Base-by-base conservation (phyloP, 2,797 vertebrate genomes). In the Serranus cabrilla region DNA sequence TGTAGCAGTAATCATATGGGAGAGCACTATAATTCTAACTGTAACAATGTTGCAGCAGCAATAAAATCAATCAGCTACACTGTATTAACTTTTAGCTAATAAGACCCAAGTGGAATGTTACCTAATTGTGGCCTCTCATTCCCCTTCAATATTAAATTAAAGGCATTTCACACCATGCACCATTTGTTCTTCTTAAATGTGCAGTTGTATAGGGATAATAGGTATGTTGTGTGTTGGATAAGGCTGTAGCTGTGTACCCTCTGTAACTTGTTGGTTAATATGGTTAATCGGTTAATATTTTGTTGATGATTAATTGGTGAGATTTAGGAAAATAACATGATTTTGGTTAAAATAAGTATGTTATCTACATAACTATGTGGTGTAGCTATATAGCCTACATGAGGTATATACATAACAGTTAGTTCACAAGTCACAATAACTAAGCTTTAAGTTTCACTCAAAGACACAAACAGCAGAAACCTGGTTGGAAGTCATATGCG, bases 211-310 rank as follows among this genome's bases (percentile, higher is more conserved):
- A 51, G 10, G 14, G 3, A 31, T 31, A 31, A 31, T 3, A 31
- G 45, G 10, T 66, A 14, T 39, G 12, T 43, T 11, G 5, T 49
- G 16, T 7, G 7, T 64, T 71, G 43, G 20, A 18, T 59, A 18
- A 54, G n/a, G 2, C 21, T 69, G 39, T 23, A 49, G 23, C 57
- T 56, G 18, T 54, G 27, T 31, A 31, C 3, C 27, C 27, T 25
- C 57, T 56, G 37, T 25, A 51, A 7, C 71, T 72, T n/a, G 21
- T 37, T 42, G 7, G 2, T 51, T 31, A 56, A 46, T 46, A 43
- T 50, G 13, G 0, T 3, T 45, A 6, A 23, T n/a, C 6, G 27
- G 27, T 31, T 31, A 31, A 31, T 31, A 6, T 31, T 31, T 31
- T 31, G 27, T 31, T 3, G 27, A 31, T 3, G 34, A 34, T 34